A percentile compares a stretch with the other conserved stretches of the same genome.
These are phyloP conservation scores for Drosophila pseudoobscura DNA, from an alignment of 1,140 invertebrate species.

Conservation along the genomic window DNA sequence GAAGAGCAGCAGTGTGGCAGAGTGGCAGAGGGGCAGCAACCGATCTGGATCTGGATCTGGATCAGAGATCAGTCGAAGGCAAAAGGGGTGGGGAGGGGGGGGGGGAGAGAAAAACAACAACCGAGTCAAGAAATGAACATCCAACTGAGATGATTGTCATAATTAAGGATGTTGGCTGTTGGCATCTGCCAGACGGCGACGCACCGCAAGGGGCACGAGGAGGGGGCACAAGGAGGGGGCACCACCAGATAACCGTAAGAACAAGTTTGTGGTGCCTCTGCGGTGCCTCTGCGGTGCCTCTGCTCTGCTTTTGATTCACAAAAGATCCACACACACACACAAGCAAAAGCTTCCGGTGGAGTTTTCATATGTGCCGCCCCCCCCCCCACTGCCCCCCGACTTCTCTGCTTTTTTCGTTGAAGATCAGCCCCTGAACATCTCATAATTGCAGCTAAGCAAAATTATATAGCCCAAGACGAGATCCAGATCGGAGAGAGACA, in stretches of 20 bases:
- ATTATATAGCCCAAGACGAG: conserved; percentile 62
- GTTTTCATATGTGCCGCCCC: conserved; percentile 40
- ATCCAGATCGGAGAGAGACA: conserved; percentile 29
- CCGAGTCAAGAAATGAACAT: conserved; percentile 58
- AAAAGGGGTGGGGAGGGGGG: too few species aligned
- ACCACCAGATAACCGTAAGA: conserved; percentile 76
- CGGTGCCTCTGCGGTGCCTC: not conserved
- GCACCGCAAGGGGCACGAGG: conserved; percentile 10
- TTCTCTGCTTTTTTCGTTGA: conserved; percentile 6
- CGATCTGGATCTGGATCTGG: conserved; percentile 55
- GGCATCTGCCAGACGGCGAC: conserved; percentile 64
- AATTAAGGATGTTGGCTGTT: conserved; percentile 78
- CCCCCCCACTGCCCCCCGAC: too few species aligned
- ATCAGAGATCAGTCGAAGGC: conserved; percentile 51
- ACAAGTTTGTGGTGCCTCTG: conserved; percentile 49
- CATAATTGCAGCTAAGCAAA: conserved; percentile 80
- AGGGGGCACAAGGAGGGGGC: not conserved
- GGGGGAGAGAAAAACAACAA: conserved; percentile 23
- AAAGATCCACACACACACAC: conserved; percentile 24
- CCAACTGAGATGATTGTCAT: conserved; percentile 77
- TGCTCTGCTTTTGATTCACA: conserved; percentile 50
- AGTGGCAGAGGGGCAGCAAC: conserved; percentile 33
- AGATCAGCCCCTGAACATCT: conserved; percentile 72
- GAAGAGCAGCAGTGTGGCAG: conserved; percentile 5
- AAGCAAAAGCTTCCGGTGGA: conserved; percentile 71